Base-by-base conservation (phyloP, 2,797 vertebrate genomes). In the Picus viridis region DNA sequence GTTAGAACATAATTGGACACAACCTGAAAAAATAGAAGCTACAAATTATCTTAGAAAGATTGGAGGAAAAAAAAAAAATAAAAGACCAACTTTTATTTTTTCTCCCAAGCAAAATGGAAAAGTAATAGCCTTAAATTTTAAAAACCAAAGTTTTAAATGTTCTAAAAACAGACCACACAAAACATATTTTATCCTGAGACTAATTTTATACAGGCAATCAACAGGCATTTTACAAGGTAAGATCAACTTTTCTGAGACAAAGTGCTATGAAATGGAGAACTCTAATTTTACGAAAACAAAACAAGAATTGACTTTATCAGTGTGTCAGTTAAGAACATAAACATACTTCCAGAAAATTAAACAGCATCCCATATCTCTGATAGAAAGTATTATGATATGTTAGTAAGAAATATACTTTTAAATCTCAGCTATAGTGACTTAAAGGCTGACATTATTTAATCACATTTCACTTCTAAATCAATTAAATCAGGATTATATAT, bases 401-500 rank as follows among this genome's bases (percentile, higher is more conserved):
- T 90, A 74, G 23, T 73, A 64, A 69, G 77, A 95, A 86, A 49
- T 4, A 54, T 57, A 83, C 70, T 87, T 86, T 83, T 6, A 69
- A 71, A 32, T 71, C 90, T 57, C n/a, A 86, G 18, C 47, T 90
- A 76, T 19, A 70, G 16, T 90, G 58, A 90, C 82, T 71, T 62
- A 24, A 58, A 96, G 43, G 63, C 16, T 83, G 86, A 67, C 73
- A 86, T 2, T 68, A 63, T 88, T 92, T 94, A 90, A 93, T 84
- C 10, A 3, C 71, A 92, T 63, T 74, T 41, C 43, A 92, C 61
- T 54, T 41, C 41, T 12, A 79, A 86, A 34, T 86, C 93, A 94
- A 96, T 94, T 92, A 86, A 84, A 80, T 79, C 19, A 63, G 16
- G 27, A 91, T 88, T 73, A 56, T 1, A 9, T 69, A 39, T 58